Evolutionary conservation across 2,888 invertebrate genomes (phyloP), one percentile per base, ranked within the genome.

Genomic region (Nasonia oneida): DNA sequence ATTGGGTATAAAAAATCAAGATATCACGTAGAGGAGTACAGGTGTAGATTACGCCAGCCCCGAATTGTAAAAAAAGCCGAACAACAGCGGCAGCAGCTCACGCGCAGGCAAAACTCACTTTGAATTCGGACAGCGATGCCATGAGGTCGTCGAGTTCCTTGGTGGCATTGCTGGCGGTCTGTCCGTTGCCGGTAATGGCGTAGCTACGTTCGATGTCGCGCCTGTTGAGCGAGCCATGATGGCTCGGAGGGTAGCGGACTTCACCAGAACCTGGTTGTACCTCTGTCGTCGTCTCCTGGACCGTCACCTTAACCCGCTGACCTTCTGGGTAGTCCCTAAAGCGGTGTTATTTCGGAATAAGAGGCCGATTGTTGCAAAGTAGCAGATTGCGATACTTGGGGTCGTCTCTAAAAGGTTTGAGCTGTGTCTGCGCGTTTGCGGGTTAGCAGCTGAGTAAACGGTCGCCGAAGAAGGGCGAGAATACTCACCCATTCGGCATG

Each of bases 131-230:
- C 15, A 99, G 94, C 8, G 98, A 98, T 2, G 98, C 98, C 99
- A 99, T 99, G 87, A 99, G 95, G 92, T 99, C 98, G 92, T 99
- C 99, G 87, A 99, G 95, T 93, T 99, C 99, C 93, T 97, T 96
- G 37, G 99, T 99, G 57, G 99, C 99, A 86, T 97, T 97, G 81
- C 98, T 98, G 37, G 98, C 97, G 12, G 92, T 92, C 86, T 91
- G 92, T 37, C 92, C 92, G 74, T 93, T 92, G 80, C 85, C 88
- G 29, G 87, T 71, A 18, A 74, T 50, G 73, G 33, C 70, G 82
- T 86, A 86, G 61, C 78, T 81, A 5, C 77, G 81, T 75, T 90
- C 91, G 47, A 87, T 86, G 75, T 91, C 91, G 76, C 89, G 89
- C 50, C 91, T 90, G 83, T 87, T 90, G 18, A 93, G 86, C 23